Evolutionary conservation across 2,113 vertebrate species (phyloP).

Genomic region (Parotia lawesii): DNA sequence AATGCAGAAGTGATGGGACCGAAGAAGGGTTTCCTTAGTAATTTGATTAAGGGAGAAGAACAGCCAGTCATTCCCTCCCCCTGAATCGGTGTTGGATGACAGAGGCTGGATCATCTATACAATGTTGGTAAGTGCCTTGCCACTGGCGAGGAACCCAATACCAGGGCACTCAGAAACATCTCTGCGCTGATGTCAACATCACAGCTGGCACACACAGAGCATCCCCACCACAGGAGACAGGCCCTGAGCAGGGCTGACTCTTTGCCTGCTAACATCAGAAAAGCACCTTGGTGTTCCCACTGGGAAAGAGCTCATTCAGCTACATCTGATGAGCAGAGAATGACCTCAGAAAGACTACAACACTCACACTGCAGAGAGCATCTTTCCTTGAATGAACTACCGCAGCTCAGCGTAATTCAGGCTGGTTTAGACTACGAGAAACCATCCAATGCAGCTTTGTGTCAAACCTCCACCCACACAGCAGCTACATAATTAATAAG

Average conservation of each 20-base stretch:
- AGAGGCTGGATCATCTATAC: background rate
- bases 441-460: background rate
- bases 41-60: background rate
- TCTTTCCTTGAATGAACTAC: background rate
- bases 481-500: conserved; percentile 28
- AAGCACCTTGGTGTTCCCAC: background rate
- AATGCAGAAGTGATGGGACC: background rate
- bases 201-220: background rate
- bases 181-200: background rate
- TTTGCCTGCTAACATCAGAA: background rate
- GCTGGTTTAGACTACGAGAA: background rate
- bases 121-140: background rate
- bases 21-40: background rate
- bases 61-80: background rate
- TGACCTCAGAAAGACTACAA: background rate
- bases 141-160: background rate
- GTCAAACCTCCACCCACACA: background rate
- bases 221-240: background rate
- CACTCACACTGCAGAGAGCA: background rate
- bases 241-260: background rate
- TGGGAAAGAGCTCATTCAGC: background rate
- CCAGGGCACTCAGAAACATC: background rate
- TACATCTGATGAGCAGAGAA: background rate
- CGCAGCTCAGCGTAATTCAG: background rate
- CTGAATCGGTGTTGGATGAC: fast-evolving